These are phyloP conservation scores for Homalodisca vitripennis DNA, from an alignment of 1,140 invertebrate genomes.

Conservation along the genomic window DNA sequence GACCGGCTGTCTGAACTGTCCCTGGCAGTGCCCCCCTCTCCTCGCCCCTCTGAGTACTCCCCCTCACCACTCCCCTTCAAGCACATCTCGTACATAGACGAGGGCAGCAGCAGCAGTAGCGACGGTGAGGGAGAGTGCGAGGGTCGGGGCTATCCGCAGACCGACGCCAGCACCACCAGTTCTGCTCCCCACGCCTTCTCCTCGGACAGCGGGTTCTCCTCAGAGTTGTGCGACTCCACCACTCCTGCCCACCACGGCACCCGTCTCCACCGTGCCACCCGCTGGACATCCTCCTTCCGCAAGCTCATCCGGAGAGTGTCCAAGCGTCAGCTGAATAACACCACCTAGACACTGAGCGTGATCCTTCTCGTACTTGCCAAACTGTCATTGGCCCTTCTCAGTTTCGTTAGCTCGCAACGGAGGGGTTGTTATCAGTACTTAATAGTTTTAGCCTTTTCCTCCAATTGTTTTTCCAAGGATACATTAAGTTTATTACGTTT, in stretches of 20 bases:
- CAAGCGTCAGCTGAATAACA: slow-evolving; percentile 36
- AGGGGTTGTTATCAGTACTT: too few species aligned
- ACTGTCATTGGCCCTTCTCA: slow-evolving; percentile 12
- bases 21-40: slow-evolving; percentile 31
- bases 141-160: slow-evolving; percentile 30
- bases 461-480: too few species aligned
- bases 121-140: slow-evolving; percentile 15
- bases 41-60: slow-evolving; percentile 32
- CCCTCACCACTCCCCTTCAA: slow-evolving; percentile 33
- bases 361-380: background rate
- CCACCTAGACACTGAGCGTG: slow-evolving; percentile 12
- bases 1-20: slow-evolving; percentile 28
- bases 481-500: too few species aligned
- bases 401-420: too few species aligned
- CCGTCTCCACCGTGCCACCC: slow-evolving; percentile 48
- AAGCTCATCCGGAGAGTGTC: slow-evolving; percentile 53
- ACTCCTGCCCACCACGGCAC: slow-evolving; percentile 45
- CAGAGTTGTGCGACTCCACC: slow-evolving; percentile 42
- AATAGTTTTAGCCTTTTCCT: background rate
- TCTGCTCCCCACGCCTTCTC: slow-evolving; percentile 49
- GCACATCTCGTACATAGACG: slow-evolving; percentile 43
- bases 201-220: slow-evolving; percentile 54
- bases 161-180: slow-evolving; percentile 43
- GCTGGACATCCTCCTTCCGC: slow-evolving; percentile 57
- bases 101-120: slow-evolving; percentile 27